These are phyloP conservation scores for Tetrapedia diversipes DNA, from an alignment of 2,888 invertebrate species.

Conservation along the genomic window DNA sequence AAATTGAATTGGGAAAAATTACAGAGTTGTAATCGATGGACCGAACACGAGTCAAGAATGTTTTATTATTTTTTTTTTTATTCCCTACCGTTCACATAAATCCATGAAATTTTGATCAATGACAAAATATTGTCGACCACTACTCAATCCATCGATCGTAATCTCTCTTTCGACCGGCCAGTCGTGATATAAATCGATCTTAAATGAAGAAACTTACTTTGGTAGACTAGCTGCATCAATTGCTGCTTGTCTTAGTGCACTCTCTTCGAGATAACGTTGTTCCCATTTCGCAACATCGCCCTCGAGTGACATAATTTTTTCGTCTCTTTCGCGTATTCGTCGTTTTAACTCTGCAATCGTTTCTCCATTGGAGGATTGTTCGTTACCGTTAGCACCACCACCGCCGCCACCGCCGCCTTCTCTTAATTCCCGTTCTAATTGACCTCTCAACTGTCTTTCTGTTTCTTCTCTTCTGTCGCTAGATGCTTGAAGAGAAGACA, in stretches of 20 bases:
- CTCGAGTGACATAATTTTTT: constrained; percentile 89
- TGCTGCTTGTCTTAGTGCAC: constrained; percentile 90
- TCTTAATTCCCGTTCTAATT: constrained; percentile 93
- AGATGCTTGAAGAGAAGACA: constrained; percentile 91
- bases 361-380: constrained; percentile 84
- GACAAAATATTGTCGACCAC: too few relatives aligned
- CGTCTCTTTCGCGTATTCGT: constrained; percentile 87
- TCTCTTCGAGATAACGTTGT: constrained; percentile 92
- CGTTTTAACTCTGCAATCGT: constrained; percentile 86
- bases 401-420: constrained; percentile 79
- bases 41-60: too few relatives aligned
- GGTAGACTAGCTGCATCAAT: constrained; percentile 88
- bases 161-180: too few relatives aligned
- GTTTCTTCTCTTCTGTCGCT: constrained; percentile 94
- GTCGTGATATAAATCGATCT: too few relatives aligned
- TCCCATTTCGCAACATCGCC: constrained; percentile 94
- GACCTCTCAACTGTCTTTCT: constrained; percentile 92
- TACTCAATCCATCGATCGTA: too few relatives aligned
- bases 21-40: too few relatives aligned
- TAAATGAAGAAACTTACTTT: constrained; percentile 70
- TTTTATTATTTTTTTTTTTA: too few relatives aligned
- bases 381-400: constrained; percentile 77
- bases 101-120: too few relatives aligned
- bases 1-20: too few relatives aligned
- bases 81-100: too few relatives aligned